Base-by-base conservation (phyloP, 1,140 invertebrate species). In the Atta colombica region DNA sequence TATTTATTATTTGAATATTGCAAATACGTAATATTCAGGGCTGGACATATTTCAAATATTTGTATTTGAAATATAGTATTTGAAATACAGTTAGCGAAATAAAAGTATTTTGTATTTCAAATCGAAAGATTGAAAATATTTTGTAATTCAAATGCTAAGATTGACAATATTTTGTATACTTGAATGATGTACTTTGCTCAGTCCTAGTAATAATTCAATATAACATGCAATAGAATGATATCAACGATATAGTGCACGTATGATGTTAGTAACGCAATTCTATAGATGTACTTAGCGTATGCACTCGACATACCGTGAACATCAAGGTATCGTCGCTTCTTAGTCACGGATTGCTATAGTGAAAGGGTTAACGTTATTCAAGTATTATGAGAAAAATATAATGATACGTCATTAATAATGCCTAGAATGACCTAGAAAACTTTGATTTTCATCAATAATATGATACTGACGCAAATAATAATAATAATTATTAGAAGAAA, bases 341-440 rank as follows among this genome's bases (percentile, higher is more conserved):
- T 58, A 16, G 21, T 82, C 69, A 61, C 68, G 39, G 18, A 82
- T 53, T 39, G 53, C 68, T 21, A 49, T 25, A 39, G 18, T 21
- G 68, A 74, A 74, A 72, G 35, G 39, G 25, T 74, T 49, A 74
- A 82, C 18, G 68, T 74, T 82, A 21, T 49, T 49, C 51, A 45
- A 28, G n/a, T 72, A 14, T 14, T 28, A 45, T 49, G 53, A 10
- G 25, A 82, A 82, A 74, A 60, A 51, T 49, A n/a, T 49, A 21
- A 61, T 45, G 39, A 65, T 28, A 28, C 5, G 1, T 49, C 25
- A 16, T 71, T 58, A 71, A 55, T 69, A 69, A 69, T 28, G 21
- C 0, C 66, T 49, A 69, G 21, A 14, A 69, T 71, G 80, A 21
- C 35, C 68, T 60, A 12, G 53, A 55, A 81, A 60, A 25, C 1